Conservation (phyloP, 2,888 invertebrate species). For the Allacma fusca region DNA sequence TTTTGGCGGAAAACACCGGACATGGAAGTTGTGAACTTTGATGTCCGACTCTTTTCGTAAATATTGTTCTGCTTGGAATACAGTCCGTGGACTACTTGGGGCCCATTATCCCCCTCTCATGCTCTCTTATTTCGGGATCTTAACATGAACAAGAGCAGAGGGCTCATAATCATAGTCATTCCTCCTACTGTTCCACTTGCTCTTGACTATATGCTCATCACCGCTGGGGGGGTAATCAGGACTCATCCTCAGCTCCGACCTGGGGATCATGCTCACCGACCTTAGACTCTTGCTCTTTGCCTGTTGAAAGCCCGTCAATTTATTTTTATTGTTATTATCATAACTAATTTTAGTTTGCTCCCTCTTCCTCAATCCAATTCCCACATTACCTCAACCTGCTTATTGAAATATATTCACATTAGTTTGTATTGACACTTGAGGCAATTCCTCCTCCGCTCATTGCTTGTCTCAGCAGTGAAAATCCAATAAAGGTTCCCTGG, state of each 20-base stretch:
- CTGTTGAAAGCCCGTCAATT: conserved; percentile 31
- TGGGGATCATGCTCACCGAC: conserved; percentile 30
- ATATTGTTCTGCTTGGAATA: conserved; percentile 43
- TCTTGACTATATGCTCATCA: not conserved
- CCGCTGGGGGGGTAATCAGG: conserved; percentile 37
- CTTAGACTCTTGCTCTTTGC: not conserved
- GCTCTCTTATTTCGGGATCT: not conserved
- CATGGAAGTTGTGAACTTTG: conserved; percentile 61
- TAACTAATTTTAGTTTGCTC: conserved; percentile 41
- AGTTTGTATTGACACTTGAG: not conserved
- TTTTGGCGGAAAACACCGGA: conserved; percentile 50
- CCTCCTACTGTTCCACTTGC: not conserved
- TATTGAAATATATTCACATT: conserved; percentile 16
- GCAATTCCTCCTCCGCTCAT: not conserved
- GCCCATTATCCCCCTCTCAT: not conserved
- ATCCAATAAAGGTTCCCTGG: not conserved
- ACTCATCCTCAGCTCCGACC: conserved; percentile 22
- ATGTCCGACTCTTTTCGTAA: conserved; percentile 54
- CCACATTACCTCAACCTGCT: conserved; percentile 11
- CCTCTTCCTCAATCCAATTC: conserved; percentile 25
- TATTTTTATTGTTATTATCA: conserved; percentile 51
- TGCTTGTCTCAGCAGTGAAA: too few species aligned
- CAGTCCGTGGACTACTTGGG: not conserved
- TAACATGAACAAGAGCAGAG: not conserved
- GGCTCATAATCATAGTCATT: conserved; percentile 26